Evolutionary conservation across 2,113 vertebrate species (phyloP).

Genomic region (Arvicanthis niloticus): DNA sequence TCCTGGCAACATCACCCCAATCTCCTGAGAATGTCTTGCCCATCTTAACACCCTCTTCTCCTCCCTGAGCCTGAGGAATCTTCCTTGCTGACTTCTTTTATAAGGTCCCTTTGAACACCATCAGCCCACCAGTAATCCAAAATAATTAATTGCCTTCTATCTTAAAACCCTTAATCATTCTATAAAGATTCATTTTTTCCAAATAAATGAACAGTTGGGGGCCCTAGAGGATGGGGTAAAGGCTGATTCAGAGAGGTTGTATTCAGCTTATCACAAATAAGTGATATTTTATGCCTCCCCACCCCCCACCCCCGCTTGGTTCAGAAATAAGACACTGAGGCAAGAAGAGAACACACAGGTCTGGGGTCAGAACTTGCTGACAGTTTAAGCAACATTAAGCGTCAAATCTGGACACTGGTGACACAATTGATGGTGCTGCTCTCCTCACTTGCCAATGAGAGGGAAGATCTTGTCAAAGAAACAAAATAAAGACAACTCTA

Average conservation of each 20-base stretch:
- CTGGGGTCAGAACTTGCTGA: not conserved
- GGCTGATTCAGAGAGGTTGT: not conserved
- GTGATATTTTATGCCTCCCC: not conserved
- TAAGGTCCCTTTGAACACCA: not conserved
- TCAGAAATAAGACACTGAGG: slow-evolving; percentile 44
- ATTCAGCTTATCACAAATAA: not conserved
- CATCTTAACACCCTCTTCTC: not conserved
- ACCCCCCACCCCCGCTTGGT: not conserved
- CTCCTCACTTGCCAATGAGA: not conserved
- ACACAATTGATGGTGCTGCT: not conserved
- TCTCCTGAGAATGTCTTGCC: not conserved
- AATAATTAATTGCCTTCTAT: not conserved
- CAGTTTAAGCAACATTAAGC: not conserved
- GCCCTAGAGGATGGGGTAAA: not conserved
- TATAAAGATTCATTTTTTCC: not conserved
- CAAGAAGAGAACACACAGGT: not conserved
- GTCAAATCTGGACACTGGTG: not conserved
- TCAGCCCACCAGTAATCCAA: not conserved
- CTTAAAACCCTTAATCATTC: not conserved
- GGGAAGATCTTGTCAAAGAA: not conserved
- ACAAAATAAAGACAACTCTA: slow-evolving; percentile 8
- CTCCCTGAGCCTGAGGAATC: not conserved
- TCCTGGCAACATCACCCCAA: not conserved
- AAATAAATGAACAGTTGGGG: not conserved
- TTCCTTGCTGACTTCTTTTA: not conserved